A percentile compares a stretch with the other conserved stretches of the same genome.
Evolutionary conservation across 2,888 invertebrate genomes (phyloP).

Genomic region (Reticulitermes lucifugus): DNA sequence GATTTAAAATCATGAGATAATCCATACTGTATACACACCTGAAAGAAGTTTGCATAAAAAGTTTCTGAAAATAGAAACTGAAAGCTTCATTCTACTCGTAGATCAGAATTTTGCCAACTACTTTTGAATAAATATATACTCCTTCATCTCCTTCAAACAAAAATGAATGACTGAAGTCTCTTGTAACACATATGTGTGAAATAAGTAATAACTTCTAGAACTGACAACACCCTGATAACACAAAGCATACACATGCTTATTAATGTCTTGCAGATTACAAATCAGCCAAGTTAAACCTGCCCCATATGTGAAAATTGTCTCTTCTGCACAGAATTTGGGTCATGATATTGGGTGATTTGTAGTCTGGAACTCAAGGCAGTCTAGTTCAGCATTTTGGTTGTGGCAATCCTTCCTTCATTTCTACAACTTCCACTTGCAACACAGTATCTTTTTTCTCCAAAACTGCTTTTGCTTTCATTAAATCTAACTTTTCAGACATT

Average conservation of each 20-base stretch:
- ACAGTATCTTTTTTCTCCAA: constrained; percentile 13
- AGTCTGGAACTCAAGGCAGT: background rate
- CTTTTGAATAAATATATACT: background rate
- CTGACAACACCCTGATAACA: constrained; percentile 5
- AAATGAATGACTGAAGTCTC: constrained; percentile 6
- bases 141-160: background rate
- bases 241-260: constrained; percentile 15
- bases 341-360: background rate
- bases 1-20: background rate
- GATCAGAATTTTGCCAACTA: background rate
- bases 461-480: background rate
- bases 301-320: background rate
- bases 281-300: background rate
- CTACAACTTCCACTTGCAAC: background rate
- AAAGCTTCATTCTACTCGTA: background rate
- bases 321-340: background rate
- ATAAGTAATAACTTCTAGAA: background rate
- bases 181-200: background rate
- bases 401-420: background rate
- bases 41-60: constrained; percentile 17
- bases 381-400: constrained; percentile 25
- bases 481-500: constrained; percentile 4
- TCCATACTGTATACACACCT: background rate
- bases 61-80: constrained; percentile 32
- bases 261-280: background rate